Evolutionary conservation across 2,113 vertebrate genomes (phyloP).

Genomic region (Steatornis caripensis): DNA sequence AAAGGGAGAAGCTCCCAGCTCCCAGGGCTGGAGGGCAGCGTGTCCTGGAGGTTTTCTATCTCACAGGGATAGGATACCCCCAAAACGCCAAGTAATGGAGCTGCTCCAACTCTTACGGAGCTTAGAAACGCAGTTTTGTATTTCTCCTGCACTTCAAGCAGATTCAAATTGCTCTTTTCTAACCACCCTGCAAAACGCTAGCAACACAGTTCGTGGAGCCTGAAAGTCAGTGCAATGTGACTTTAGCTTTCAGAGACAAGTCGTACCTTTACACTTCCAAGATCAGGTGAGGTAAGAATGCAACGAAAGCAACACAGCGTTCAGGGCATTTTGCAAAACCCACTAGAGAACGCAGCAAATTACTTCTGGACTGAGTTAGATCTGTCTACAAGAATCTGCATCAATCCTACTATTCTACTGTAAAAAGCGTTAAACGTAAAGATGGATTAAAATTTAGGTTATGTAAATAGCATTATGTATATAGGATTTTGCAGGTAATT

Average conservation of each 20-base stretch:
- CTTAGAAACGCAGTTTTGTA: not conserved
- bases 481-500: not conserved
- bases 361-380: not conserved
- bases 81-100: not conserved
- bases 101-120: not conserved
- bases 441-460: not conserved
- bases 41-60: not conserved
- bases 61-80: not conserved
- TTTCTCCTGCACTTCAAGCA: not conserved
- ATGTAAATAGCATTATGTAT: not conserved
- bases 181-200: not conserved
- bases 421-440: not conserved
- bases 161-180: not conserved
- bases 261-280: not conserved
- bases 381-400: not conserved
- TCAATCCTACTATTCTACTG: not conserved
- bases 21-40: not conserved
- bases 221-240: not conserved
- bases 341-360: not conserved
- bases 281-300: not conserved
- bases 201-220: not conserved
- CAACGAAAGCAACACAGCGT: not conserved
- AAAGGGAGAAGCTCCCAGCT: not conserved
- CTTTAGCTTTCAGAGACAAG: not conserved
- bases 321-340: not conserved